These are phyloP conservation scores for Cyclura pinguis DNA, from an alignment of 2,797 vertebrate species.

Conservation along the genomic window DNA sequence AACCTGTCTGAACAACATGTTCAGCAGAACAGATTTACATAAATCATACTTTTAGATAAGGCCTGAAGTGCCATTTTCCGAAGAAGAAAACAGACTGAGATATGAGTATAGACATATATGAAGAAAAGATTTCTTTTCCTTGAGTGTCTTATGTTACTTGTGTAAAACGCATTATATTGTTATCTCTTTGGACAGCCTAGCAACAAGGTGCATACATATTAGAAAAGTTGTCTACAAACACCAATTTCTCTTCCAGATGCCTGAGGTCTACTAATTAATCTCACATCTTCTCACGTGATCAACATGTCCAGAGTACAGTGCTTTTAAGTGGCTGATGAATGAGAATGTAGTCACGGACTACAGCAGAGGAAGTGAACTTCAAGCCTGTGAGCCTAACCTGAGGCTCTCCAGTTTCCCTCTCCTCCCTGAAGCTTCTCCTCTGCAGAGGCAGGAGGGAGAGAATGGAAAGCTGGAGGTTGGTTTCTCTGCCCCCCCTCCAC, in stretches of 20 bases:
- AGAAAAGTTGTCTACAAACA: slow-evolving; percentile 17
- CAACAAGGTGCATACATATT: slow-evolving; percentile 50
- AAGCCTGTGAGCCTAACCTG: too few species aligned
- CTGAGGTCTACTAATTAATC: not conserved
- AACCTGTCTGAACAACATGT: slow-evolving; percentile 70
- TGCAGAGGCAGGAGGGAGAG: not conserved
- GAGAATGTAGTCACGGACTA: not conserved
- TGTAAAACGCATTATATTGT: slow-evolving; percentile 38
- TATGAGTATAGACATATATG: slow-evolving; percentile 36
- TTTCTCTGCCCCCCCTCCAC: not conserved
- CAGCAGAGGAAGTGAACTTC: not conserved
- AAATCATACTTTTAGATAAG: slow-evolving; percentile 64
- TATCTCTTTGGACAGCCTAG: slow-evolving; percentile 40
- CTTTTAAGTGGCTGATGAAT: not conserved
- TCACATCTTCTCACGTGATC: not conserved
- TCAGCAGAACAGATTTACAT: slow-evolving; percentile 57
- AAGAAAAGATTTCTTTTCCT: slow-evolving; percentile 48
- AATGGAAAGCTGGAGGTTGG: not conserved
- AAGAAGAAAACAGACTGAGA: slow-evolving; percentile 62
- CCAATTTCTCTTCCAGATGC: not conserved
- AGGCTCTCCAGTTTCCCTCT: not conserved
- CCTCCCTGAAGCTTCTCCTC: not conserved
- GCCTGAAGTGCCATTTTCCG: slow-evolving; percentile 57
- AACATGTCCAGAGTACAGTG: not conserved
- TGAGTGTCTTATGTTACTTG: slow-evolving; percentile 39